Conservation (phyloP, 1,140 invertebrate species). For the Nylanderia fulva region DNA sequence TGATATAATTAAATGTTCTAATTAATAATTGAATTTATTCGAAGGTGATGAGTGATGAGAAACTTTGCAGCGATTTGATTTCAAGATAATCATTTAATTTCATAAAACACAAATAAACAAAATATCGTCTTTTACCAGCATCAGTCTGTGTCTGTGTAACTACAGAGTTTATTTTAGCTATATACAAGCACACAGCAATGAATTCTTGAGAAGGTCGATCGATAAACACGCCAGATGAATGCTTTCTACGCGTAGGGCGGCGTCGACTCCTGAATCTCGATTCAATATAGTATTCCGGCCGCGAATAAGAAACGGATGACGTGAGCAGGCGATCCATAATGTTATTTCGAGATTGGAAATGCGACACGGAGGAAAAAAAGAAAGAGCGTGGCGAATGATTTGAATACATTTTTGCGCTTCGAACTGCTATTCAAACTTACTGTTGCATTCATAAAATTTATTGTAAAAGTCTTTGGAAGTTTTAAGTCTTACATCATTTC, state of each 20-base stretch:
- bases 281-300: conserved; percentile 41
- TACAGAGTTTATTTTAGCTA: conserved; percentile 45
- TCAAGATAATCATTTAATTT: not conserved
- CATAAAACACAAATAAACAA: too few species aligned
- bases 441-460: conserved; percentile 31
- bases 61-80: not conserved
- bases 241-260: conserved; percentile 40
- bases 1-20: not conserved
- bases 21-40: conserved; percentile 12
- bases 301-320: conserved; percentile 57
- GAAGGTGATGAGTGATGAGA: too few species aligned
- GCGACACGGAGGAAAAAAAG: conserved; percentile 40
- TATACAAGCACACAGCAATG: conserved; percentile 26
- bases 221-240: conserved; percentile 51
- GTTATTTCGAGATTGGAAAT: conserved; percentile 57
- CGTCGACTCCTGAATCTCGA: conserved; percentile 44
- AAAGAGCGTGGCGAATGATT: conserved; percentile 24
- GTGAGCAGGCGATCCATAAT: conserved; percentile 53
- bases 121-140: not conserved
- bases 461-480: not conserved
- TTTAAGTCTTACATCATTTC: not conserved
- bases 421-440: conserved; percentile 37
- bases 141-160: conserved; percentile 6
- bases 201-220: conserved; percentile 54
- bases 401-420: conserved; percentile 50